A percentile compares a stretch with the other conserved stretches of the same genome.
Conservation (phyloP, 1,140 invertebrate genomes). For the Meloidogyne floridensis region DNA sequence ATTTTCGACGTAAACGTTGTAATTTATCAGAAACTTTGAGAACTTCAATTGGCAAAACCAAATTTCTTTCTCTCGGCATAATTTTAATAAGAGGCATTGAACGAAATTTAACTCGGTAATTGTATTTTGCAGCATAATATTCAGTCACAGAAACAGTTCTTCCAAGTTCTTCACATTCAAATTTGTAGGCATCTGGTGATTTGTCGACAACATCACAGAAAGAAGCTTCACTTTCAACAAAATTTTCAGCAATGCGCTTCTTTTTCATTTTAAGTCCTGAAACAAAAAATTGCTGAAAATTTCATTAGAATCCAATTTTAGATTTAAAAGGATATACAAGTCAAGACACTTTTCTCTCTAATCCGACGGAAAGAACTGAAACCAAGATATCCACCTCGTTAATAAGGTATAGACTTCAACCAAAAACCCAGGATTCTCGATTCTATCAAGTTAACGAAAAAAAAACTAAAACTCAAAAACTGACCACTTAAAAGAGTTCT, state of each 20-base stretch:
- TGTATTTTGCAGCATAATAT: slow-evolving; percentile 15
- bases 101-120: slow-evolving; percentile 1
- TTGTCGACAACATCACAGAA: neutral
- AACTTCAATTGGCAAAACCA: slow-evolving; percentile 27
- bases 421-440: no score
- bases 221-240: neutral
- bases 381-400: no score
- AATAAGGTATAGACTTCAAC: no score
- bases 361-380: no score
- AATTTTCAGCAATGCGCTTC: neutral
- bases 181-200: neutral
- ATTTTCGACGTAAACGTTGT: slow-evolving; percentile 14
- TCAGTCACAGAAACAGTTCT: neutral
- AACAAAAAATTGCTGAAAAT: neutral
- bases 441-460: no score
- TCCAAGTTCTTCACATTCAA: neutral
- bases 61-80: slow-evolving; percentile 10
- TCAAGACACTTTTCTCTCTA: no score
- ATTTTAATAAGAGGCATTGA: slow-evolving; percentile 17
- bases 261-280: neutral
- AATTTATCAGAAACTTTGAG: neutral
- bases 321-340: no score
- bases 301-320: no score
- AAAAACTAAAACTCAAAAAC: neutral
- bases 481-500: neutral